These are phyloP conservation scores for Drosophila arawakana DNA, from an alignment of 1,140 invertebrate genomes.

Conservation along the genomic window DNA sequence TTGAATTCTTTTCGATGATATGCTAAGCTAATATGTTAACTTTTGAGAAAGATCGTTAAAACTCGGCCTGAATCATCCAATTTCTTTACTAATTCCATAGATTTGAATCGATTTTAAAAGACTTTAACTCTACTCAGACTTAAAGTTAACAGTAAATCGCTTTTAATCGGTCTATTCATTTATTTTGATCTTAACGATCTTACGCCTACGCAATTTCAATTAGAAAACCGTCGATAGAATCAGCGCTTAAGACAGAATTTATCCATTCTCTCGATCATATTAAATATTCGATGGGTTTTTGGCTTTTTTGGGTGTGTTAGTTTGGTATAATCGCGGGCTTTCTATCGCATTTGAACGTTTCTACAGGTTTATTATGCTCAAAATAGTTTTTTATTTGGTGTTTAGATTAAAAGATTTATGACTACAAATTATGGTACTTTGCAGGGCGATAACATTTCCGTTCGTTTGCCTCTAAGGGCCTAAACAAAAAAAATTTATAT, in stretches of 20 bases:
- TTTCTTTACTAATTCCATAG: background rate
- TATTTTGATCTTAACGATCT: slow-evolving; percentile 14
- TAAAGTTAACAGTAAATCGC: slow-evolving; percentile 4
- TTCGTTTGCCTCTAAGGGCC: slow-evolving; percentile 37
- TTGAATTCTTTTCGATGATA: too few relatives aligned
- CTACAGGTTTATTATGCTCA: slow-evolving; percentile 49
- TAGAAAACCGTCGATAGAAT: background rate
- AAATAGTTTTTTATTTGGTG: slow-evolving; percentile 79
- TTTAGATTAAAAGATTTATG: slow-evolving; percentile 82
- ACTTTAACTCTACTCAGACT: background rate
- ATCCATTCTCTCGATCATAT: background rate
- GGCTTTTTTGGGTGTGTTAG: background rate
- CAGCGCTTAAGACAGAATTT: background rate
- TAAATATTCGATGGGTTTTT: slow-evolving; percentile 4
- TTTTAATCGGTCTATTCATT: slow-evolving; percentile 4
- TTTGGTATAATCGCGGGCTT: slow-evolving; percentile 1
- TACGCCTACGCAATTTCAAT: slow-evolving; percentile 23
- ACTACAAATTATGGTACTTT: slow-evolving; percentile 82
- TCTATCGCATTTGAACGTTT: slow-evolving; percentile 16
- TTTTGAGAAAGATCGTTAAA: background rate
- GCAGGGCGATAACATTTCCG: slow-evolving; percentile 79
- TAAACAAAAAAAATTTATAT: background rate
- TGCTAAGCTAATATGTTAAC: too few relatives aligned
- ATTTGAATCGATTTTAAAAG: background rate
- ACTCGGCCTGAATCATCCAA: background rate